phyloP scores from a whole-genome alignment of 2,797 vertebrate genomes.

The Mormyrus hasselquistii region DNA sequence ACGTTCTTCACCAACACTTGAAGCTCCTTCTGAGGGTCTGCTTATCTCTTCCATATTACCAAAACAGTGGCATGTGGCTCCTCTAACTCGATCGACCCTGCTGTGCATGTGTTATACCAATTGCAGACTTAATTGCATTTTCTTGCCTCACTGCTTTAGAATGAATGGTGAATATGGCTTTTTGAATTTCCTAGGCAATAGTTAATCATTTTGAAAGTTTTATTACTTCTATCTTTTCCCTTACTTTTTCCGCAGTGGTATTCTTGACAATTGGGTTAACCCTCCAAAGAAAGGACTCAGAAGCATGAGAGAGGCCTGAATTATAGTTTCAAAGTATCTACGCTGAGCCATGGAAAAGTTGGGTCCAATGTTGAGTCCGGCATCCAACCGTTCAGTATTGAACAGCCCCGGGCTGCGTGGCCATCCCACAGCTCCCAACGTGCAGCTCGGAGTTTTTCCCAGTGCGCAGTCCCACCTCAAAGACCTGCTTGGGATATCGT shows the following conservation, averaged over 20 bases:
- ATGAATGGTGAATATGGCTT: not conserved
- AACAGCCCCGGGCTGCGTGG: constrained; percentile 46
- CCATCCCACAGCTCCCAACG: constrained; percentile 49
- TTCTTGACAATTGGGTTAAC: not conserved
- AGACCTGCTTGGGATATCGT: constrained; percentile 67
- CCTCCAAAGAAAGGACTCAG: not conserved
- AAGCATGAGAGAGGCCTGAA: constrained; percentile 27
- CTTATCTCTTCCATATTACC: not conserved
- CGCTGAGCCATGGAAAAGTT: constrained; percentile 55
- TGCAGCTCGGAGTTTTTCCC: constrained; percentile 53
- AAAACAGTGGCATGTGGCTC: not conserved
- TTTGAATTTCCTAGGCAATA: not conserved
- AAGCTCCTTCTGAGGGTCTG: not conserved
- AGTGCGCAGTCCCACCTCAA: constrained; percentile 50
- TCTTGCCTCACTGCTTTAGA: not conserved
- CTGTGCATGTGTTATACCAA: not conserved
- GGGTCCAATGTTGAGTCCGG: constrained; percentile 23
- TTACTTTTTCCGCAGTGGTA: not conserved
- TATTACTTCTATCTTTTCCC: not conserved
- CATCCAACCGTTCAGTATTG: constrained; percentile 28
- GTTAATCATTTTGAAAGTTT: not conserved
- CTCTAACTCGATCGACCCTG: not conserved
- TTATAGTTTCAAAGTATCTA: not conserved
- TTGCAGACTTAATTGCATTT: not conserved
- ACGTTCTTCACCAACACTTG: not conserved